Evolutionary conservation across 2,113 vertebrate genomes (phyloP), one percentile per base, ranked within the genome.

Genomic region (Sylvilagus bachmani): DNA sequence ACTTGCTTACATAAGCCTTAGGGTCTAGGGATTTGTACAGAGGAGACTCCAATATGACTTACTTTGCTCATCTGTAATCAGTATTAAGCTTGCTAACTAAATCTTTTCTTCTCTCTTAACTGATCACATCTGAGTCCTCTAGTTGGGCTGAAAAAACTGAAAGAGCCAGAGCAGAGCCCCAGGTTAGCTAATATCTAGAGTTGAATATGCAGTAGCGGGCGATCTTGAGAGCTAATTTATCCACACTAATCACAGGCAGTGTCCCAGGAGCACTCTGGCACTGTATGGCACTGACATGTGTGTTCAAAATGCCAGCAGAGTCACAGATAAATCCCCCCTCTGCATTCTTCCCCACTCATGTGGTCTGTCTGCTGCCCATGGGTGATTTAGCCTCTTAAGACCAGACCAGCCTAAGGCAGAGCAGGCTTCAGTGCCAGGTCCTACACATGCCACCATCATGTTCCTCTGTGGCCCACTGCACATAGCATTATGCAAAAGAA

Each of bases 51-150:
- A 74, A n/a, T 69, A 58, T 29, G 53, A 10, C n/a, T 33, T 49
- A 51, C 58, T 91, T 89, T 61, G n/a, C 73, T 92, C 17, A 53
- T 73, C 38, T 88, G n/a, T 10, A 49, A 49, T 79, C 58, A 73
- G 6, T 73, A 69, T 70, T 86, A 91, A 70, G 64, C 22, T 88
- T 85, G 5, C 70, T 91, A 85, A 44, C 87, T 74, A 36, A 91
- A 49, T 95, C 33, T 74, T 27, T 64, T 90, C n/a, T 90, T 67
- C 14, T n/a, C 3, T 91, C 89, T 89, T 19, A 74, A 70, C 66
- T 33, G 36, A 87, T 8, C 11, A 1, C 27, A 36, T 44, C 29
- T 81, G 31, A 21, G 12, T 86, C 94, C n/a, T 80, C 38, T 36
- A 80, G 3, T 2, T 83, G 53, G 14, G 53, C 75, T 91, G 24